phyloP scores from a whole-genome alignment of 1,140 invertebrate species.

The Plutomurus gul region DNA sequence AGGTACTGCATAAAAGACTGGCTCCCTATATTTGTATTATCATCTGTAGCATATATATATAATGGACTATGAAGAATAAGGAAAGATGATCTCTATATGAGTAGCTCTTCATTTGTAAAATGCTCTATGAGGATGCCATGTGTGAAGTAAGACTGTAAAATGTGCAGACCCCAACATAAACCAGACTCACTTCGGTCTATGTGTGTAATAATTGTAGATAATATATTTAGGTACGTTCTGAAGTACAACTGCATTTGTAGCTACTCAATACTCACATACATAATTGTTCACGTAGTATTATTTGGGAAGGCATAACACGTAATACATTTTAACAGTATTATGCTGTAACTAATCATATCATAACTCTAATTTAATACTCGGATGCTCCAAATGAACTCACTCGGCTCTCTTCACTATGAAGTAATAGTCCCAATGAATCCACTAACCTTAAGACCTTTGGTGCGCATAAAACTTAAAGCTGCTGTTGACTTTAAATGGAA shows the following conservation, averaged over 20 bases:
- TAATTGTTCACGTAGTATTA: too few relatives aligned
- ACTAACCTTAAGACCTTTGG: slow-evolving; percentile 12
- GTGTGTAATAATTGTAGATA: too few relatives aligned
- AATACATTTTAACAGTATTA: too few relatives aligned
- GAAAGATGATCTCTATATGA: neutral
- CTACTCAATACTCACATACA: too few relatives aligned
- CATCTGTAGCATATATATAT: neutral
- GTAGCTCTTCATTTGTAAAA: neutral
- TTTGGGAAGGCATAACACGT: too few relatives aligned
- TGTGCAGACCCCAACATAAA: neutral
- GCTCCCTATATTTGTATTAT: too few relatives aligned
- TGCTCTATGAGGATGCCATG: neutral
- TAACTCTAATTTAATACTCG: too few relatives aligned
- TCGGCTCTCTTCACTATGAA: neutral
- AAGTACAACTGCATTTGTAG: too few relatives aligned
- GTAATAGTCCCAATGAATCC: neutral
- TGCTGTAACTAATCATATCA: too few relatives aligned
- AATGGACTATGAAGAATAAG: neutral
- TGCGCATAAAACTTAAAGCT: neutral
- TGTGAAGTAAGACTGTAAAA: slow-evolving; percentile 20
- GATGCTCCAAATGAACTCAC: too few relatives aligned
- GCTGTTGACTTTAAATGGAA: neutral
- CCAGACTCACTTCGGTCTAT: neutral
- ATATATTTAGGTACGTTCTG: too few relatives aligned
- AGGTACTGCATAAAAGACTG: too few relatives aligned